Conservation (phyloP, 1,140 invertebrate genomes). For the Alviniconcha marisindica region DNA sequence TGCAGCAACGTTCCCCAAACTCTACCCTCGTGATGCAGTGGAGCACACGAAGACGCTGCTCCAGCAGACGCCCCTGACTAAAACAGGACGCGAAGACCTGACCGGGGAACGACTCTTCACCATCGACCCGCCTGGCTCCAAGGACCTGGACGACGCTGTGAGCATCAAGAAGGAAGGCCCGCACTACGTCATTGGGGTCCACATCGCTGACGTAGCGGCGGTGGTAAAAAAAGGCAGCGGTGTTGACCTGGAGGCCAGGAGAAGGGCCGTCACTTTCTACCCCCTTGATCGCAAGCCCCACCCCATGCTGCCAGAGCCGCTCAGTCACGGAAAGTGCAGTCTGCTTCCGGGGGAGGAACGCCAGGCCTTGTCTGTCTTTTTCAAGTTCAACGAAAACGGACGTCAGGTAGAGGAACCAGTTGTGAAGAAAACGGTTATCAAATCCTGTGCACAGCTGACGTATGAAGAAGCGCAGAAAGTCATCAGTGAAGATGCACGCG, state of each 20-base stretch:
- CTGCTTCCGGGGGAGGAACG: conserved; percentile 69
- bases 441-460: conserved; percentile 53
- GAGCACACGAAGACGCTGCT: background rate
- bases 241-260: conserved; percentile 69
- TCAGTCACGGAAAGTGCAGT: conserved; percentile 74
- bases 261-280: conserved; percentile 70
- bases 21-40: conserved; percentile 26
- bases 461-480: conserved; percentile 62
- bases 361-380: conserved; percentile 62
- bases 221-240: conserved; percentile 60
- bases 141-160: conserved; percentile 98
- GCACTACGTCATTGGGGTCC: conserved; percentile 62
- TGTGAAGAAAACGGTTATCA: conserved; percentile 53
- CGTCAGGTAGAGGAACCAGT: conserved; percentile 5
- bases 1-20: conserved; percentile 48
- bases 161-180: conserved; percentile 78
- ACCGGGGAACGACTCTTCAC: conserved; percentile 86
- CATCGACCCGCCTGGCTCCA: conserved; percentile 98
- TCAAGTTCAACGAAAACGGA: conserved; percentile 51
- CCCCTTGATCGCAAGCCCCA: conserved; percentile 61
- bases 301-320: conserved; percentile 74
- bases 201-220: conserved; percentile 73
- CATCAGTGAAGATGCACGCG: conserved; percentile 38
- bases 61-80: background rate
- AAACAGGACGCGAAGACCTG: conserved; percentile 82